Conservation (phyloP, 92 coral and sea anemone species). For the Hydrozoanthus gracilis region DNA sequence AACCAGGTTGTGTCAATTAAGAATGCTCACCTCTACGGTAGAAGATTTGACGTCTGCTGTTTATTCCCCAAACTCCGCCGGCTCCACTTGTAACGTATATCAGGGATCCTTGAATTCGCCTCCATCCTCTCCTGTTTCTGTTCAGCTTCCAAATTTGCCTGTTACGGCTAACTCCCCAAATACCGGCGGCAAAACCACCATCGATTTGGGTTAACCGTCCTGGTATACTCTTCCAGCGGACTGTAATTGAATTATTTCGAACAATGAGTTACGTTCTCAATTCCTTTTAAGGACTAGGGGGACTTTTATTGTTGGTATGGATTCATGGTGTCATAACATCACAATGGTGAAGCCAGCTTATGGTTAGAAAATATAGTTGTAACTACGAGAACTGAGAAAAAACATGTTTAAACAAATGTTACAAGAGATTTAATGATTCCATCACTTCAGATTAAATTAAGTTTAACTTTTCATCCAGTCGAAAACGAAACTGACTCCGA, state of each 20-base stretch:
- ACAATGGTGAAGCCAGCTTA: too few relatives aligned
- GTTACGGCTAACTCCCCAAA: slow-evolving; percentile 17
- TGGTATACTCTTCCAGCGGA: slow-evolving; percentile 19
- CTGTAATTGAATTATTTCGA: background rate
- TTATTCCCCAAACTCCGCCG: slow-evolving; percentile 39
- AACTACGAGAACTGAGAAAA: too few relatives aligned
- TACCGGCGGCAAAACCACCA: background rate
- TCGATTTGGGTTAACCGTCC: slow-evolving; percentile 22
- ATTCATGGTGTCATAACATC: background rate
- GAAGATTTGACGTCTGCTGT: slow-evolving; percentile 19
- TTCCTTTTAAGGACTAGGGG: background rate
- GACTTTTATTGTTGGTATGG: too few relatives aligned
- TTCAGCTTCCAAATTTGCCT: slow-evolving; percentile 6
- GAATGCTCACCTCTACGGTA: slow-evolving; percentile 28
- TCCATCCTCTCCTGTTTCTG: slow-evolving; percentile 18
- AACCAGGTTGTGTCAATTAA: background rate
- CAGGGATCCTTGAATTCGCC: slow-evolving; percentile 20
- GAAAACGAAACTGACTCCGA: too few relatives aligned
- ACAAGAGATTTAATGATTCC: too few relatives aligned
- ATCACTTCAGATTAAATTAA: too few relatives aligned
- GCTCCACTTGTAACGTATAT: slow-evolving; percentile 36
- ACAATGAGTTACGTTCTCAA: background rate
- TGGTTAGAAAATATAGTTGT: too few relatives aligned
- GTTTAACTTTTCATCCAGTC: too few relatives aligned
- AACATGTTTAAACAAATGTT: too few relatives aligned